A percentile compares a stretch with the other conserved stretches of the same genome.
phyloP scores from a whole-genome alignment of 2,113 vertebrate genomes.

The Crotalus horridus region DNA sequence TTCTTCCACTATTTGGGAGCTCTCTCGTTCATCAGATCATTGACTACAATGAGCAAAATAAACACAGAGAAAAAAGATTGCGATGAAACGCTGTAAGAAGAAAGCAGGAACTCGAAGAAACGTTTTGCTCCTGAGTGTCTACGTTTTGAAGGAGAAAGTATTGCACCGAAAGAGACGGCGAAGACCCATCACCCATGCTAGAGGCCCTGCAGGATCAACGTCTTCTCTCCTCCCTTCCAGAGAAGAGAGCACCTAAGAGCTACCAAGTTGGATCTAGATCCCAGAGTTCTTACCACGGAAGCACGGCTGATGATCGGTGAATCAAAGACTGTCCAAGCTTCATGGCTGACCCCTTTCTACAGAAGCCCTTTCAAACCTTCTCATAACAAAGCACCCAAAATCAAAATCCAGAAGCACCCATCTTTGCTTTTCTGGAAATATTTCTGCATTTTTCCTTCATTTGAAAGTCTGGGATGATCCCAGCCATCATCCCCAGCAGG shows the following conservation, averaged over 20 bases:
- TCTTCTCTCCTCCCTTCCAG: neutral
- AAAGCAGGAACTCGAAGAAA: neutral
- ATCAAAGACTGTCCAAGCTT: neutral
- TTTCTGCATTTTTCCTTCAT: neutral
- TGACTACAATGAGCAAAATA: neutral
- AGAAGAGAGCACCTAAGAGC: neutral
- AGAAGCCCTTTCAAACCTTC: neutral
- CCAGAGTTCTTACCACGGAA: neutral
- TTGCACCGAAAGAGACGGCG: neutral
- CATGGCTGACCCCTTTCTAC: too few relatives aligned
- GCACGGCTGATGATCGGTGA: neutral
- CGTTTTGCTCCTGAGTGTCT: neutral
- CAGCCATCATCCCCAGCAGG: neutral
- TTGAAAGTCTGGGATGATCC: neutral
- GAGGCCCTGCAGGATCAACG: neutral
- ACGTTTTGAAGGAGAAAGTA: neutral
- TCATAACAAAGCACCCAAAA: too few relatives aligned
- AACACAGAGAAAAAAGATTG: neutral
- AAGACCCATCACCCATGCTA: neutral
- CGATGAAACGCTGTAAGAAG: neutral
- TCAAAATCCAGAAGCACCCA: neutral
- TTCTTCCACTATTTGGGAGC: neutral
- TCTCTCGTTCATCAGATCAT: neutral
- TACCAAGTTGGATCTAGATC: neutral
- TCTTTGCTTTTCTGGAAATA: neutral